Conservation (phyloP, 2,113 vertebrate species). For the Microcebus murinus region DNA sequence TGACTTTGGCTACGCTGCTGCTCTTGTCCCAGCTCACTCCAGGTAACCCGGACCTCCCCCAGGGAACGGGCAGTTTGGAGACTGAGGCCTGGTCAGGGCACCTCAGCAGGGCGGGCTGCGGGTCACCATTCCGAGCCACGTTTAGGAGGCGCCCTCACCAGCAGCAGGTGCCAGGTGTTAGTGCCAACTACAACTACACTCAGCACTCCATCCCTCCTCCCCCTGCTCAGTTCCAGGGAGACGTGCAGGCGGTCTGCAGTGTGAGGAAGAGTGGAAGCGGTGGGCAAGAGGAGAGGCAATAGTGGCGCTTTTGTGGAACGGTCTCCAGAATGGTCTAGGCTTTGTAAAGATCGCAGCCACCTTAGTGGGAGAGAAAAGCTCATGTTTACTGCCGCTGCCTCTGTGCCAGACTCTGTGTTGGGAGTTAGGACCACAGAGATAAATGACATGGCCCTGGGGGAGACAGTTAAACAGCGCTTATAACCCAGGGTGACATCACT, state of each 20-base stretch:
- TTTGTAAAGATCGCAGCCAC: not conserved
- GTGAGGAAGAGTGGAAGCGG: not conserved
- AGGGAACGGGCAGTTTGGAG: not conserved
- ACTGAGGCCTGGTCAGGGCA: not conserved
- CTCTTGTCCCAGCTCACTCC: slow-evolving; percentile 63
- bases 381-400: not conserved
- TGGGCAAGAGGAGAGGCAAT: no score
- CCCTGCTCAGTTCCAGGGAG: not conserved
- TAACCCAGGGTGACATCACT: not conserved
- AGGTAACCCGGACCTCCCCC: slow-evolving; percentile 60
- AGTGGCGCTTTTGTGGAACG: not conserved
- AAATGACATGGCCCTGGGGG: not conserved
- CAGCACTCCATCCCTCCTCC: not conserved
- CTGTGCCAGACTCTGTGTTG: not conserved
- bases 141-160: not conserved
- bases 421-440: not conserved
- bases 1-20: slow-evolving; percentile 59
- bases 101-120: not conserved
- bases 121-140: rapidly evolving
- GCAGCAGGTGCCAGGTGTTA: not conserved
- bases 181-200: not conserved
- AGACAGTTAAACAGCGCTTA: not conserved
- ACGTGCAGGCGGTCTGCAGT: rapidly evolving
- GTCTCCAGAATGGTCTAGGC: not conserved
- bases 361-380: not conserved